Conservation (phyloP, 2,797 vertebrate species). For the Tadarida brasiliensis region DNA sequence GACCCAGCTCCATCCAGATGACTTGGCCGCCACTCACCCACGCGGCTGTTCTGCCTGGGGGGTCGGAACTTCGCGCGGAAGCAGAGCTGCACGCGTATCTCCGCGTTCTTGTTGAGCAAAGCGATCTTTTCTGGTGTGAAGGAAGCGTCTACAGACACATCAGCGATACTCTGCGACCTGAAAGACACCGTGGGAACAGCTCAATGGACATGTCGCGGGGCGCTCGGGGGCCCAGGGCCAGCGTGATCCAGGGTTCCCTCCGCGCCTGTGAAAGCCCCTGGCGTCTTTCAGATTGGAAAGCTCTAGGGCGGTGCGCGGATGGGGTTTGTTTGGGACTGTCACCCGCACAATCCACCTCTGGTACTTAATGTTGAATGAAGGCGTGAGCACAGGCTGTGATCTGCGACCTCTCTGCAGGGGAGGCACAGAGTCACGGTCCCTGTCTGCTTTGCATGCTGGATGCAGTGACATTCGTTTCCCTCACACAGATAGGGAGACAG, state of each 20-base stretch:
- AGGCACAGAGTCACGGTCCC: background rate
- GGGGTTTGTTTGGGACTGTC: background rate
- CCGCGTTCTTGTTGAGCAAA: slow-evolving; percentile 91
- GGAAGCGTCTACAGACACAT: slow-evolving; percentile 88
- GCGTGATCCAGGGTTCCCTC: background rate
- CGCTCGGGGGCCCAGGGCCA: too few relatives aligned
- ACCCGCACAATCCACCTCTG: background rate
- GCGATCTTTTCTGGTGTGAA: slow-evolving; percentile 94
- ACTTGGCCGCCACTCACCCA: slow-evolving; percentile 89
- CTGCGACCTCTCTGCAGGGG: background rate
- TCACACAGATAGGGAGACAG: background rate
- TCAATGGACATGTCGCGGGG: background rate
- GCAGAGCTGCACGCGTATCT: slow-evolving; percentile 90
- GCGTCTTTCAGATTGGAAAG: background rate
- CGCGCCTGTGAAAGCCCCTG: too few relatives aligned
- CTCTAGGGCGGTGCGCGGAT: background rate
- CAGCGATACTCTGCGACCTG: slow-evolving; percentile 94
- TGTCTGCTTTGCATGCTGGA: background rate
- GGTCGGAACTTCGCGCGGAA: slow-evolving; percentile 93
- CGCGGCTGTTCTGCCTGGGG: slow-evolving; percentile 86
- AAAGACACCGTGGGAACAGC: slow-evolving; percentile 78
- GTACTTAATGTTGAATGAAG: background rate
- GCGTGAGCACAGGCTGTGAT: background rate
- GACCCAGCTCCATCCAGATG: background rate
- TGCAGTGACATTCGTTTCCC: background rate